Conservation (phyloP, 2,888 invertebrate genomes). For the Rhogogaster chlorosoma region DNA sequence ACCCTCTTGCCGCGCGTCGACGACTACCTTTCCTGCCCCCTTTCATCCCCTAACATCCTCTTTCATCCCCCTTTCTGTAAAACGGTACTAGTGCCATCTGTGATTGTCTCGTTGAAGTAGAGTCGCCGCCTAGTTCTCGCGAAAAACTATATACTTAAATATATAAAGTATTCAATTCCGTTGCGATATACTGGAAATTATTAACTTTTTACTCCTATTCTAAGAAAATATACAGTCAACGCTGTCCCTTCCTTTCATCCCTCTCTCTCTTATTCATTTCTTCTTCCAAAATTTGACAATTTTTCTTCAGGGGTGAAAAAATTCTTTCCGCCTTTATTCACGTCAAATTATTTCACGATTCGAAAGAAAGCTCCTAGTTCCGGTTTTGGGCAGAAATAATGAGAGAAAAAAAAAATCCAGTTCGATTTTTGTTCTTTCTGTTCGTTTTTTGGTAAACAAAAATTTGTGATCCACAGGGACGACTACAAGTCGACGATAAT, state of each 20-base stretch:
- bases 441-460: not conserved
- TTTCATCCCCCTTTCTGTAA: conserved; percentile 26
- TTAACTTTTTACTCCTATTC: too few species aligned
- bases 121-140: not conserved
- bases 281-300: too few species aligned
- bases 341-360: not conserved
- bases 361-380: too few species aligned
- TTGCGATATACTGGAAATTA: too few species aligned
- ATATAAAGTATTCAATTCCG: too few species aligned
- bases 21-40: not conserved
- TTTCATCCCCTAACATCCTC: not conserved
- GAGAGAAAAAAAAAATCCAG: not conserved
- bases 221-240: too few species aligned
- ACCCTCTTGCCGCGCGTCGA: conserved; percentile 19
- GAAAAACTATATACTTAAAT: conserved; percentile 10
- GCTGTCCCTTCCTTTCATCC: too few species aligned
- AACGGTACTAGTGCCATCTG: conserved; percentile 34
- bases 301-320: too few species aligned
- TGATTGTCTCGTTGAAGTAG: conserved; percentile 29
- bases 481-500: too few species aligned
- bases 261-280: too few species aligned
- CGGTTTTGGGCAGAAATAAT: not conserved
- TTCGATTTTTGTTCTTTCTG: not conserved
- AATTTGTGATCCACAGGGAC: too few species aligned
- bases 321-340: not conserved